Evolutionary conservation across 1,140 invertebrate genomes (phyloP).

Genomic region (Wasmannia auropunctata): DNA sequence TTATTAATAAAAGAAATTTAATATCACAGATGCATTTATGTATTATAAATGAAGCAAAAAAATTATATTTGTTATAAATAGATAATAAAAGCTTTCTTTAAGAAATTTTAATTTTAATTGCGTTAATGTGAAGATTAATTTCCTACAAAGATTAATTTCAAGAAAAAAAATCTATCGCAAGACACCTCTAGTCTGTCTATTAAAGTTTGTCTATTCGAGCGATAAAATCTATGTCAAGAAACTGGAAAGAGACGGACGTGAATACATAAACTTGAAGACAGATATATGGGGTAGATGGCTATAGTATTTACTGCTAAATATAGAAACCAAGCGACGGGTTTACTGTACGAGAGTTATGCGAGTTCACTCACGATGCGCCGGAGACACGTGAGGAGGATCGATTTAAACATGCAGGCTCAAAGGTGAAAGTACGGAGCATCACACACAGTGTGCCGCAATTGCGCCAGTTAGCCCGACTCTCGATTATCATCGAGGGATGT

Average conservation of each 20-base stretch:
- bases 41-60: background rate
- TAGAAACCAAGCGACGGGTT: slow-evolving; percentile 17
- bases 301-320: slow-evolving; percentile 51
- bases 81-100: background rate
- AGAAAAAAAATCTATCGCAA: background rate
- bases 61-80: background rate
- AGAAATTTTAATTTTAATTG: background rate
- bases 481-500: slow-evolving; percentile 13
- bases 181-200: background rate
- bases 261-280: slow-evolving; percentile 9
- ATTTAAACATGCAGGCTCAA: slow-evolving; percentile 40
- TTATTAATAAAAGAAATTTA: background rate
- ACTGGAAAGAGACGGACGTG: background rate
- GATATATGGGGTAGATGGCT: background rate
- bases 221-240: background rate
- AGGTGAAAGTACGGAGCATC: slow-evolving; percentile 48
- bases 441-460: background rate
- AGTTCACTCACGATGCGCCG: slow-evolving; percentile 17
- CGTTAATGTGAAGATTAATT: background rate
- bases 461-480: background rate
- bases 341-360: slow-evolving; percentile 46
- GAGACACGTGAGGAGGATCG: slow-evolving; percentile 48
- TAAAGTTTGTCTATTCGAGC: background rate
- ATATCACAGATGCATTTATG: background rate
- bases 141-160: background rate